Evolutionary conservation across 2,888 invertebrate species (phyloP), one percentile per base, ranked within the genome.

Genomic region (Campoplex nolae): DNA sequence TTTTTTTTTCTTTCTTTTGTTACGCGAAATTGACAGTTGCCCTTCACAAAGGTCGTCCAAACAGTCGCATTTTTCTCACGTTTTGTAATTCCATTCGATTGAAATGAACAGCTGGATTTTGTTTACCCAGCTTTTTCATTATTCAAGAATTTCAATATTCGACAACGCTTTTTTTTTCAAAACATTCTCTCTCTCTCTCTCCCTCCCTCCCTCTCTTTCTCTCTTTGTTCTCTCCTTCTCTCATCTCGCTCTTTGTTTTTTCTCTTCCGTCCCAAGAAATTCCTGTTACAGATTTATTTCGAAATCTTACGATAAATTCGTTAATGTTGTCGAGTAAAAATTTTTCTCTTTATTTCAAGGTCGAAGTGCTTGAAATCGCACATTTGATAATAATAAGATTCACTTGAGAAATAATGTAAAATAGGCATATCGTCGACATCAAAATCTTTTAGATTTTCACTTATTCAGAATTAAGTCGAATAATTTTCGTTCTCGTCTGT

Each of bases 101-200:
- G 35, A 70, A 45, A 82, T 56, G 28, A 82, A 38, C 85, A 79
- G 75, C 84, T 83, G 84, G 65, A 73, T 83, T 82, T 70, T 75
- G 83, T 84, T 76, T 80, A 67, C 76, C 67, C 78, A 80, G 83
- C 83, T 82, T 83, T 86, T 76, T 32, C 62, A 56, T 76, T 80
- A 76, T 73, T n/a, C 80, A 65, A 79, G 28, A 28, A 23, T 28
- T 75, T 65, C n/a, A 73, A 85, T 38, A 73, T 65, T 71, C 16
- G 32, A 28, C 3, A 38, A 23, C n/a, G 71, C 65, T 58, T 54
- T 76, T 62, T 62, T 2, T 51, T 62, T 23, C 38, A 38, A 28
- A 23, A 45, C 11, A 42, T 51, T 45, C 9, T 70, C 11, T 38
- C 18, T 16, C 18, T 18, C 45, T n/a, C 32, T 71, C n/a, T 51